Percentiles rank a stretch among this genome's conserved stretches.
These are phyloP conservation scores for Pipistrellus kuhlii DNA, from an alignment of 2,797 vertebrate species.

Conservation along the genomic window DNA sequence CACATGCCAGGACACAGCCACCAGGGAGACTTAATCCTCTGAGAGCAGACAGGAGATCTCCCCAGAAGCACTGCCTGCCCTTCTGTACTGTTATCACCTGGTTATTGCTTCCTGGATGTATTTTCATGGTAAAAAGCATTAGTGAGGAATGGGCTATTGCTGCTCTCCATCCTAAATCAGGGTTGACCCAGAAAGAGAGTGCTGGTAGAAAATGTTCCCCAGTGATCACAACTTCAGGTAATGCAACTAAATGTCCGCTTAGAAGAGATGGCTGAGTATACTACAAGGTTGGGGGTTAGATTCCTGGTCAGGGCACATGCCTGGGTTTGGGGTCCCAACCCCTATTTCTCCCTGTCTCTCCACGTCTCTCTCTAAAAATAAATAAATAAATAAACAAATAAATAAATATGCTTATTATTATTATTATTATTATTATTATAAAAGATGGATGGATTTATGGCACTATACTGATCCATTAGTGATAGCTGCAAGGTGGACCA, in stretches of 20 bases:
- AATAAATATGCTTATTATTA: neutral
- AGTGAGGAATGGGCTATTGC: neutral
- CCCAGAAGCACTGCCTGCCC: no score
- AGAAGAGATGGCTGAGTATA: neutral
- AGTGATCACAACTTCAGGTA: neutral
- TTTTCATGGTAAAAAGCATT: neutral
- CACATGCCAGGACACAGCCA: no score
- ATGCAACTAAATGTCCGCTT: neutral
- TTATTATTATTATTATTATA: neutral
- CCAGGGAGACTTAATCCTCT: no score
- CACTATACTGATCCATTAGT: neutral
- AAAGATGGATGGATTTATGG: fast-evolving
- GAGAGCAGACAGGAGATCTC: no score
- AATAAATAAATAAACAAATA: neutral
- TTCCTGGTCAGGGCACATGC: neutral
- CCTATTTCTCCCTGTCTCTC: neutral
- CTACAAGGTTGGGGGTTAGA: neutral
- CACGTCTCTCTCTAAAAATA: neutral
- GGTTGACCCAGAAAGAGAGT: neutral
- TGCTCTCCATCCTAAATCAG: neutral
- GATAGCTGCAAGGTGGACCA: neutral
- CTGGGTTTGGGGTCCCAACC: no score
- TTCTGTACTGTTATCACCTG: neutral
- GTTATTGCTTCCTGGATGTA: neutral
- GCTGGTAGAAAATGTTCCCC: neutral